These are phyloP conservation scores for Anseranas semipalmata DNA, from an alignment of 2,113 vertebrate genomes.

Conservation along the genomic window DNA sequence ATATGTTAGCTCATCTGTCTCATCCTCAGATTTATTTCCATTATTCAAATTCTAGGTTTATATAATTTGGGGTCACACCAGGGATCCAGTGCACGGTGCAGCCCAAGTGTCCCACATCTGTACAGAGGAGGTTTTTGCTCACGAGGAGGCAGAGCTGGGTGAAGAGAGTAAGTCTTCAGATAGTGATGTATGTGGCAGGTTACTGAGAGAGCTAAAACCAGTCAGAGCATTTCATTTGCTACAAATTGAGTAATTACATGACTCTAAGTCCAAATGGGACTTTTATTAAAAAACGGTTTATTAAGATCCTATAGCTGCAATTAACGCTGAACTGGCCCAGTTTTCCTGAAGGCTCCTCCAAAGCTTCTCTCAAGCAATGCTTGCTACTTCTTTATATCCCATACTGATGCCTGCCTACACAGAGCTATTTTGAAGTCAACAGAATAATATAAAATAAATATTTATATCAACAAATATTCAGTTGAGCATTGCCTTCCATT, in stretches of 20 bases:
- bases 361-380: not conserved
- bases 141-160: not conserved
- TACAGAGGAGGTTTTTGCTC: not conserved
- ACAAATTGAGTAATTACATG: not conserved
- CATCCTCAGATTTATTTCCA: not conserved
- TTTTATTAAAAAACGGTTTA: not conserved
- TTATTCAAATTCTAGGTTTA: not conserved
- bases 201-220: not conserved
- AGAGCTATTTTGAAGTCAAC: not conserved
- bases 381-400: not conserved
- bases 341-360: not conserved
- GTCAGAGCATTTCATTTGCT: not conserved
- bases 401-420: not conserved
- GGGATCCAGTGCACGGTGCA: rapidly evolving
- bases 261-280: not conserved
- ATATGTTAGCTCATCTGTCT: not conserved
- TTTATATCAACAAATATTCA: not conserved
- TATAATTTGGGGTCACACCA: rapidly evolving
- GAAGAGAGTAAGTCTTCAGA: not conserved
- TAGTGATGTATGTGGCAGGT: rapidly evolving
- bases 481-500: not conserved
- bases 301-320: not conserved
- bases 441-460: not conserved
- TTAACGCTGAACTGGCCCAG: not conserved
- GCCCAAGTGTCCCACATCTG: rapidly evolving